Conservation (phyloP, 2,797 vertebrate species). For the Hypotaenidia philippensis region DNA sequence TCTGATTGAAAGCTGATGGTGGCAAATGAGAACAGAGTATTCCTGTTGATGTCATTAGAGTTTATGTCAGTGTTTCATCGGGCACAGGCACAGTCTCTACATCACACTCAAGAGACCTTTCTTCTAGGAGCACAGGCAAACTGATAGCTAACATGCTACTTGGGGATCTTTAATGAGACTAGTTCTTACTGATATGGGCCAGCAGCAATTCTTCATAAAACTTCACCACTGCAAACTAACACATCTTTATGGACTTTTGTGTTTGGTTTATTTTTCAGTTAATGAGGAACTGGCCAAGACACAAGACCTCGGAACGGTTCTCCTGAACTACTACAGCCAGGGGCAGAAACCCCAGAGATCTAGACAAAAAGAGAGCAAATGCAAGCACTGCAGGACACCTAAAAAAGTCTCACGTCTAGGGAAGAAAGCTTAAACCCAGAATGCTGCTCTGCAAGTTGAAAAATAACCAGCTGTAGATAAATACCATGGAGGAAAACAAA, state of each 20-base stretch:
- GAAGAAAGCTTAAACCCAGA: not conserved
- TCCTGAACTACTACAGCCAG: not conserved
- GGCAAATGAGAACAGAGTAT: not conserved
- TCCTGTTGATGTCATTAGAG: not conserved
- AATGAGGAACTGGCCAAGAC: conserved; percentile 53
- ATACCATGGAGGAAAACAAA: not conserved
- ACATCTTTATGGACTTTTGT: not conserved
- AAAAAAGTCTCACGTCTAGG: not conserved
- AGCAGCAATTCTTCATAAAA: not conserved
- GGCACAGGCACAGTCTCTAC: not conserved
- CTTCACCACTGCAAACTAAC: not conserved
- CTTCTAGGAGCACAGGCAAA: not conserved
- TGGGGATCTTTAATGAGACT: not conserved
- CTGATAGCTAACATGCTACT: fast-evolving
- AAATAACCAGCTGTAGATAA: not conserved
- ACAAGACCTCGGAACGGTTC: not conserved
- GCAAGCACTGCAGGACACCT: not conserved
- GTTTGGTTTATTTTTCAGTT: conserved; percentile 67
- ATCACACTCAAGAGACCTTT: not conserved
- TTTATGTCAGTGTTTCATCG: fast-evolving
- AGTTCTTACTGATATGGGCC: not conserved
- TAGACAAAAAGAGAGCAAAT: not conserved
- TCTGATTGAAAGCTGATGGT: not conserved
- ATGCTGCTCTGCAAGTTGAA: not conserved
- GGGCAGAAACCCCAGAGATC: not conserved